phyloP scores from a whole-genome alignment of 2,113 vertebrate genomes.

The Grantiella picta region DNA sequence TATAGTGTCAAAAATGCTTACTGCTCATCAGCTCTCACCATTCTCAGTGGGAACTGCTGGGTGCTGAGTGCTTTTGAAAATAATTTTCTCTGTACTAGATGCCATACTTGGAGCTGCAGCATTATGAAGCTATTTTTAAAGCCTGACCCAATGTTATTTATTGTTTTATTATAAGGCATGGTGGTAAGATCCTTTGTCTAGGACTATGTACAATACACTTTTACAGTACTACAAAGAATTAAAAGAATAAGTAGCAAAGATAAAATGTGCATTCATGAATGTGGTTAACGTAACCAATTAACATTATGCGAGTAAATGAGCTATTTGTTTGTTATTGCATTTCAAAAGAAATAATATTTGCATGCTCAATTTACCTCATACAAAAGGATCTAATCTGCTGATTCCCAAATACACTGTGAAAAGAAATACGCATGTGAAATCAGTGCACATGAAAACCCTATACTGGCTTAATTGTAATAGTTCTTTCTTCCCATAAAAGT shows the following conservation, averaged over 20 bases:
- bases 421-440: not conserved
- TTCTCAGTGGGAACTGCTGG: not conserved
- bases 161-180: not conserved
- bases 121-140: not conserved
- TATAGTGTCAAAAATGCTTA: not conserved
- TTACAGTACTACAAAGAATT: not conserved
- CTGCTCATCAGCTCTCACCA: not conserved
- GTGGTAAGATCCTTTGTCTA: not conserved
- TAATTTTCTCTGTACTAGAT: not conserved
- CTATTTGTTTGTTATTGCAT: slow-evolving; percentile 14
- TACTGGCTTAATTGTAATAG: not conserved
- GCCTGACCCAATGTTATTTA: not conserved
- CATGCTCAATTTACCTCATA: not conserved
- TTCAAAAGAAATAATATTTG: slow-evolving; percentile 29
- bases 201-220: not conserved
- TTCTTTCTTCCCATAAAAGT: not conserved
- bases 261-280: not conserved
- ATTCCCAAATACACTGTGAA: not conserved
- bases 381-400: not conserved
- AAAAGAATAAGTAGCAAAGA: not conserved
- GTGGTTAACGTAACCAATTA: slow-evolving; percentile 39
- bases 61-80: not conserved
- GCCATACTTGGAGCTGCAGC: not conserved
- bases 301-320: not conserved
- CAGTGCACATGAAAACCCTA: not conserved